A percentile compares a stretch with the other conserved stretches of the same genome.
phyloP scores from a whole-genome alignment of 2,888 invertebrate genomes.

The Dynastes grantii region DNA sequence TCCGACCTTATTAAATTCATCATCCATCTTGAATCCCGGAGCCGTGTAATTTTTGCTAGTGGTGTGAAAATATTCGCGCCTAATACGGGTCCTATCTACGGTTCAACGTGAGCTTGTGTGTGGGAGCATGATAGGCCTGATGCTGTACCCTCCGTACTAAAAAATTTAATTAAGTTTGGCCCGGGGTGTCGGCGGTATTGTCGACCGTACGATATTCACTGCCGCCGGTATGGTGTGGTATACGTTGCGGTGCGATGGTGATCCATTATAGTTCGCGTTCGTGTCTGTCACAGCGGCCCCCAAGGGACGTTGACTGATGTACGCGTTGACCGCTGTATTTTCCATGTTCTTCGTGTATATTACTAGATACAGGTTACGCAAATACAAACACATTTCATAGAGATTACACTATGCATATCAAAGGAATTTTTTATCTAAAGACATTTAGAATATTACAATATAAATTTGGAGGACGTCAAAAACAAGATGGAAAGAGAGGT shows the following conservation, averaged over 20 bases:
- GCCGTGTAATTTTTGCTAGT: constrained; percentile 28
- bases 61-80: background rate
- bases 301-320: constrained; percentile 64
- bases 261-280: constrained; percentile 64
- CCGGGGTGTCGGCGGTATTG: constrained; percentile 57
- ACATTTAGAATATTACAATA: too few relatives aligned
- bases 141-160: constrained; percentile 58
- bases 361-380: background rate
- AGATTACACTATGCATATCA: too few relatives aligned
- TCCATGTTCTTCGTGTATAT: constrained; percentile 26
- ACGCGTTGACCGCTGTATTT: constrained; percentile 59
- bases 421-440: too few relatives aligned
- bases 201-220: constrained; percentile 35
- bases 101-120: constrained; percentile 27
- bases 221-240: constrained; percentile 42
- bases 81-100: background rate
- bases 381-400: background rate
- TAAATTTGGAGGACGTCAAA: too few relatives aligned
- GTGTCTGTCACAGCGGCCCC: constrained; percentile 63
- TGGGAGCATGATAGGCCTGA: constrained; percentile 55
- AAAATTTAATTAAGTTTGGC: constrained; percentile 62
- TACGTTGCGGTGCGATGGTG: constrained; percentile 50
- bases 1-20: background rate
- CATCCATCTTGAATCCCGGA: background rate
- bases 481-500: too few relatives aligned